Conservation (phyloP, 2,113 vertebrate genomes). For the Cairina moschata region DNA sequence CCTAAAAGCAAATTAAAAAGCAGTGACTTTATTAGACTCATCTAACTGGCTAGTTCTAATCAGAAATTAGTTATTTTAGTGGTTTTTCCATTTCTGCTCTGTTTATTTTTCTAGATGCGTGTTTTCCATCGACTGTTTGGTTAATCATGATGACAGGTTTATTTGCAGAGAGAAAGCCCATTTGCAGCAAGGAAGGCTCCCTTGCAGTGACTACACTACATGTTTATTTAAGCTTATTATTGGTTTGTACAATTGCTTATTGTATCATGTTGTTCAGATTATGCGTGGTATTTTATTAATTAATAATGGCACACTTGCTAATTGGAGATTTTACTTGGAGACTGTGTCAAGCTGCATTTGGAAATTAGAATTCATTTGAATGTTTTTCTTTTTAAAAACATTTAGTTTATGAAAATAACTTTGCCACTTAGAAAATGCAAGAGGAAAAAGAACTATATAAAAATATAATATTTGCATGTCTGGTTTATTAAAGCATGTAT, state of each 20-base stretch:
- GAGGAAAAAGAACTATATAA: not conserved
- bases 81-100: not conserved
- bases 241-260: not conserved
- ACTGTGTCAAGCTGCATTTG: not conserved
- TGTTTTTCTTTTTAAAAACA: not conserved
- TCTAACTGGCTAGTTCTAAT: not conserved
- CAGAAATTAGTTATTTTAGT: not conserved
- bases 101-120: not conserved
- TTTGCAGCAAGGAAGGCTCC: not conserved
- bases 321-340: not conserved
- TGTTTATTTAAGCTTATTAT: not conserved
- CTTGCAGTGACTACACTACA: not conserved
- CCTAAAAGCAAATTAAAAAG: not conserved
- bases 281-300: not conserved
- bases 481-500: not conserved
- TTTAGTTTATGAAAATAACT: not conserved
- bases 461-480: not conserved
- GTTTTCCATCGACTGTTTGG: not conserved
- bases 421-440: not conserved
- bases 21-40: not conserved
- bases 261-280: not conserved
- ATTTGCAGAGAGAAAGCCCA: not conserved
- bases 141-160: slow-evolving; percentile 7
- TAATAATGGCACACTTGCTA: not conserved
- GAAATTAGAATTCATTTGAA: not conserved